phyloP scores from a whole-genome alignment of 1,140 invertebrate species.

The Drosophila hydei region DNA sequence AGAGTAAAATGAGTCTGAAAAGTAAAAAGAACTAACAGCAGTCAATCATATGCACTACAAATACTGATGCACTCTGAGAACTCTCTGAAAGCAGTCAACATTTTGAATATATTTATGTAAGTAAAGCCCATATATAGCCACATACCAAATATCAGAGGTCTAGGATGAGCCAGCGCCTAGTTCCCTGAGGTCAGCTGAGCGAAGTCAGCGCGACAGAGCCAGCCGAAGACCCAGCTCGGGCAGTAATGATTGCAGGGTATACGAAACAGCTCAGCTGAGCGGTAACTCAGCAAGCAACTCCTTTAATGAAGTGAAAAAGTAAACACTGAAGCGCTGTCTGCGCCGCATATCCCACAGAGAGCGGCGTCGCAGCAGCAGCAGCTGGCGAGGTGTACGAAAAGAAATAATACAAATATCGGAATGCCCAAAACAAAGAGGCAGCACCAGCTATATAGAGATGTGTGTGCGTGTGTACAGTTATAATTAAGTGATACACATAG shows the following conservation, averaged over 20 bases:
- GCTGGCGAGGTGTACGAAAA: neutral
- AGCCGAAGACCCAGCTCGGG: neutral
- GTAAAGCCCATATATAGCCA: neutral
- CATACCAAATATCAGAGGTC: neutral
- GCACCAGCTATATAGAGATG: constrained; percentile 17
- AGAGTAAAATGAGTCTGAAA: too few species aligned
- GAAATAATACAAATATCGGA: constrained; percentile 11
- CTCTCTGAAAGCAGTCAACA: neutral
- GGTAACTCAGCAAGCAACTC: constrained; percentile 35
- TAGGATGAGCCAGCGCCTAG: neutral
- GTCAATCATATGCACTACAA: too few species aligned
- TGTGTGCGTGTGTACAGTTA: constrained; percentile 62
- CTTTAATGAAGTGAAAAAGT: constrained; percentile 77
- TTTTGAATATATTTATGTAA: neutral
- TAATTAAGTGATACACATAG: constrained; percentile 79
- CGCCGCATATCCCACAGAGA: constrained; percentile 1
- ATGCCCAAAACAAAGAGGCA: neutral
- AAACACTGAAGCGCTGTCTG: constrained; percentile 35
- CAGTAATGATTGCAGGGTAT: neutral
- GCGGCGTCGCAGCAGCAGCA: constrained; percentile 4
- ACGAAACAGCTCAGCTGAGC: neutral
- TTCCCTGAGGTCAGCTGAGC: too few species aligned
- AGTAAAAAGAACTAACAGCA: too few species aligned
- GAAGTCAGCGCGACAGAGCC: too few species aligned
- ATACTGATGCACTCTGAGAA: too few species aligned